Evolutionary conservation across 2,113 vertebrate species (phyloP).

Genomic region (Oncorhynchus keta): DNA sequence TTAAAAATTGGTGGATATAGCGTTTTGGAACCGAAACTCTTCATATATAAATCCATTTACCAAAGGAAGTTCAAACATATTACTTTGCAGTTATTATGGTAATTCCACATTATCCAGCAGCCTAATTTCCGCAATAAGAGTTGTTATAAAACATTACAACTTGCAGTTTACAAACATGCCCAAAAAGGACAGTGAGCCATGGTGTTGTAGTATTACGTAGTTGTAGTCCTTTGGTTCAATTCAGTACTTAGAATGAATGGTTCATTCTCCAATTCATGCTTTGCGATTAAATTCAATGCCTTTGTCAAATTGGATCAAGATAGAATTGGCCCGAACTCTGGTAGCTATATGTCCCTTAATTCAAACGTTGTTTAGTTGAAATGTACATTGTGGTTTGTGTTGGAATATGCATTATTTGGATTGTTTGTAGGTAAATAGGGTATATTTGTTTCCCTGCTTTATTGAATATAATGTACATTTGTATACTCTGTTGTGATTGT

Average conservation of each 20-base stretch:
- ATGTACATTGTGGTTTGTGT: not conserved
- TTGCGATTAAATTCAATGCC: too few relatives aligned
- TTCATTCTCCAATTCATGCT: too few relatives aligned
- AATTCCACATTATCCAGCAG: not conserved
- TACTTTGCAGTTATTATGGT: not conserved
- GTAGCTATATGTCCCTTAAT: not conserved
- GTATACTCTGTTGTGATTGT: constrained; percentile 67
- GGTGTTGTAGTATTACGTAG: too few relatives aligned
- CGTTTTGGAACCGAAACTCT: too few relatives aligned
- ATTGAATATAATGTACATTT: constrained; percentile 60
- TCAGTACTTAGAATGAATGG: too few relatives aligned
- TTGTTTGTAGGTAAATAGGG: constrained; percentile 23
- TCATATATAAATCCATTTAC: not conserved
- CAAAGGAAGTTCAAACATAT: not conserved
- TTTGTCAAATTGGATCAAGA: not conserved
- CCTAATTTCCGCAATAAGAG: too few relatives aligned
- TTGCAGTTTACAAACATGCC: too few relatives aligned
- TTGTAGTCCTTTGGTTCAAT: too few relatives aligned
- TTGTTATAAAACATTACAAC: not conserved
- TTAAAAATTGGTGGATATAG: too few relatives aligned
- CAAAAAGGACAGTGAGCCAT: too few relatives aligned
- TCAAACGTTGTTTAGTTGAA: not conserved
- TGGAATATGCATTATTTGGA: not conserved
- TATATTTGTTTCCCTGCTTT: constrained; percentile 23
- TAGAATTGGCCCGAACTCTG: not conserved